Base-by-base conservation (phyloP, 2,113 vertebrate species). In the Heterocephalus glaber region DNA sequence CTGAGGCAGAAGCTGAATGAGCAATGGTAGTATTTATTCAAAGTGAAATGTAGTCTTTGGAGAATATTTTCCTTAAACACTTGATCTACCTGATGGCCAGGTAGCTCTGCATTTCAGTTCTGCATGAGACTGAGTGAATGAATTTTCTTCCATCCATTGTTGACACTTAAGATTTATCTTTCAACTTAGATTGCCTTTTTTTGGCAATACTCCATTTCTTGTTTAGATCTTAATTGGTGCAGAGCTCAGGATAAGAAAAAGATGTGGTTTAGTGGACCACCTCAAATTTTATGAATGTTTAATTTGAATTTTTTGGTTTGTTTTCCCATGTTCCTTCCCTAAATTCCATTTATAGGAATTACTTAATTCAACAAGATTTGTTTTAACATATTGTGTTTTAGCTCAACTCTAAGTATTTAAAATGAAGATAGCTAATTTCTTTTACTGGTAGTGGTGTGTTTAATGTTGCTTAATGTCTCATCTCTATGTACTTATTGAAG, bases 401-500 rank as follows among this genome's bases (percentile, higher is more conserved):
- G 20, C 56, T 93, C n/a, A 90, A 47, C 26, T 60, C 19, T 79
- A 63, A 95, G 52, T 65, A 63, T 83, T 96, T 86, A 20, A 89
- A 96, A 74, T 88, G 49, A 68, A 66, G 52, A 22, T 49, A 86
- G 47, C 0, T 10, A 58, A 87, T n/a, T 95, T 35, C 5, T 93
- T 96, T 38, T 95, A 44, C 3, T 68, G 86, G 76, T 56, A 90
- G 41, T 65, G 81, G 17, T 87, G 28, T 33, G 30, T 85, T 97
- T 90, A 66, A 83, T 86, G 86, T 72, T 88, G 91, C 47, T 87
- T 81, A 84, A 38, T 52, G 33, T 24, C 91, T 95, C 80, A 61
- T 92, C 58, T 91, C 90, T 86, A 56, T 65, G 65, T 70, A 82
- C 47, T 98, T 28, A 41, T 58, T 96, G 97, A 96, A 60, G 92